These are phyloP conservation scores for Agapornis canus DNA, from an alignment of 2,797 vertebrate species.

Conservation along the genomic window DNA sequence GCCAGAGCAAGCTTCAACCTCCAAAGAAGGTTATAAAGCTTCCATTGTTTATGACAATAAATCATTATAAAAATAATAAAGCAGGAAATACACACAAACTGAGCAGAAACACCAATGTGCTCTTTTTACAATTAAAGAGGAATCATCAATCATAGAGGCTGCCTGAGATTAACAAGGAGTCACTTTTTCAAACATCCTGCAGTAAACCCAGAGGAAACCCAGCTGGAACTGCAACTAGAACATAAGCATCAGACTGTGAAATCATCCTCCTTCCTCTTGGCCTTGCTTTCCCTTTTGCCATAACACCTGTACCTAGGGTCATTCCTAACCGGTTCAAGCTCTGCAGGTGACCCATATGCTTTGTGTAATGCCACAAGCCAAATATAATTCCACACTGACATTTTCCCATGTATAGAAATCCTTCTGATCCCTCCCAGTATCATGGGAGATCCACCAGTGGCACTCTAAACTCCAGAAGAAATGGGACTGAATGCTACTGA, in stretches of 20 bases:
- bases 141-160: constrained; percentile 75
- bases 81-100: constrained; percentile 74
- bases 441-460: not conserved
- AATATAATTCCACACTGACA: constrained; percentile 26
- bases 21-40: constrained; percentile 65
- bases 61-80: constrained; percentile 77
- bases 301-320: not conserved
- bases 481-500: not conserved
- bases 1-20: constrained; percentile 6
- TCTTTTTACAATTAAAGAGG: constrained; percentile 70
- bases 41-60: constrained; percentile 69
- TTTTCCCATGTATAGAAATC: constrained; percentile 25
- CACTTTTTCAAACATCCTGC: constrained; percentile 79
- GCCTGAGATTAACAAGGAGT: constrained; percentile 76
- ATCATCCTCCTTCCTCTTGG: not conserved
- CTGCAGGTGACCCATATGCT: constrained; percentile 33
- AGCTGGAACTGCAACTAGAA: constrained; percentile 73
- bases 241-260: constrained; percentile 56
- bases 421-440: not conserved
- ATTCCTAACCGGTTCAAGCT: constrained; percentile 27
- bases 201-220: constrained; percentile 77
- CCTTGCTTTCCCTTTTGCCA: not conserved
- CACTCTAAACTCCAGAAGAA: not conserved
- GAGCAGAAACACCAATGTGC: constrained; percentile 71
- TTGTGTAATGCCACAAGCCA: constrained; percentile 30